Evolutionary conservation across 2,888 invertebrate species (phyloP), one percentile per base, ranked within the genome.

Genomic region (Camptogramma bilineatum): DNA sequence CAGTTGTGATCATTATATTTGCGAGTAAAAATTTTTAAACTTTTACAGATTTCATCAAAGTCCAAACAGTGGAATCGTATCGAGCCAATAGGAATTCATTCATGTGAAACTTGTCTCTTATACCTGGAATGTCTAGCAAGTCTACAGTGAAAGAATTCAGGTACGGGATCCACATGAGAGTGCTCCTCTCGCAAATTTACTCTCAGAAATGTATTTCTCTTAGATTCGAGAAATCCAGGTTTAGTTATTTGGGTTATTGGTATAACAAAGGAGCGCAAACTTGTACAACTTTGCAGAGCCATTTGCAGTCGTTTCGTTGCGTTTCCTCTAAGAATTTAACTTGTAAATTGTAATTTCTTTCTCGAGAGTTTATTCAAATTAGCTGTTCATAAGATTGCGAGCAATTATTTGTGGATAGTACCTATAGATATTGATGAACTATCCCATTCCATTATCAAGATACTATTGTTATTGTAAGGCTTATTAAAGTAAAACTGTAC

Each of bases 231-330:
- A 76, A 76, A 75, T 76, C 77, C 75, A 77, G 68, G 73, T 73
- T 76, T 74, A 72, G 69, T 68, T 75, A 76, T 79, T 77, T 73
- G 72, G 68, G 52, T 72, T 72, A 68, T 70, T 69, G 72, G 69
- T 72, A 72, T 73, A 76, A 81, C 78, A 78, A 79, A 75, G 70
- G 75, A 71, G 66, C 56, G 61, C 68, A 71, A 82, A 81, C 73
- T 82, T 79, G 72, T 73, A 69, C 50, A 80, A 80, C 73, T 77
- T 74, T 62, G 67, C 66, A 72, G 69, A 73, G 75, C 73, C 73
- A 80, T 80, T 80, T 78, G 74, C 75, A 77, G 78, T 73, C 77
- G 70, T 77, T 81, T 77, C 71, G 73, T 73, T 73, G 77, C 73
- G 68, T 76, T 80, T 78, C 68, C 75, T 79, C 69, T 64, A 76